Base-by-base conservation (phyloP, 2,888 invertebrate species). In the Sipha maydis region DNA sequence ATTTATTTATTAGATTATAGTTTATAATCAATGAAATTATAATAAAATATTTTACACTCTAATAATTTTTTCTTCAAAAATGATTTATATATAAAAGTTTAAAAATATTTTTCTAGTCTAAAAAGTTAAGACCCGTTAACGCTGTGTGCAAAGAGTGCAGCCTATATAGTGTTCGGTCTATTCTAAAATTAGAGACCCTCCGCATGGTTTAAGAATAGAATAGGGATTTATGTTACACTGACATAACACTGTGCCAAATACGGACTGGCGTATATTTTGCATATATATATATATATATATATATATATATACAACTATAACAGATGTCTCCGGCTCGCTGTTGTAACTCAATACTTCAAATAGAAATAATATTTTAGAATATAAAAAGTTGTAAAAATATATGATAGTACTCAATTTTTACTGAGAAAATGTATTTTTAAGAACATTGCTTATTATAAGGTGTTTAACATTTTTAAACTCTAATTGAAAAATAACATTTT, bases 181-280 rank as follows among this genome's bases (percentile, higher is more conserved):
- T 80, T 80, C 88, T 88, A 88, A 88, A 88, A 88, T 88, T 88
- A 88, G 88, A 88, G 73, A 67, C 80, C 61, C 73, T 61, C 38
- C 75, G 56, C 75, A 48, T 41, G 31, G 88, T 82, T 82, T 19
- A 80, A 88, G 88, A 88, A 88, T 88, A 88, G 88, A 88, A 82
- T 48, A 76, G 73, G 80, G 82, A 79, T 88, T 80, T 88, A 76
- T 88, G 75, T 88, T 88, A 88, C 88, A 67, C 67, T 48, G 76
- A 28, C 84, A 77, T 77, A 77, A 41, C 85, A 9, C 31, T 88
- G 88, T 88, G 88, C 88, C 88, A 88, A 88, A 88, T 88, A 88
- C 82, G 88, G 88, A 76, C 75, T 61, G 73, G 31, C n/a, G 80
- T n/a, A 17, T 38, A 80, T 82, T 82, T 82, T 25, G 88, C 67